A percentile compares a stretch with the other conserved stretches of the same genome.
Conservation (phyloP, 1,140 invertebrate species). For the Hyposmocoma kahamanoa region DNA sequence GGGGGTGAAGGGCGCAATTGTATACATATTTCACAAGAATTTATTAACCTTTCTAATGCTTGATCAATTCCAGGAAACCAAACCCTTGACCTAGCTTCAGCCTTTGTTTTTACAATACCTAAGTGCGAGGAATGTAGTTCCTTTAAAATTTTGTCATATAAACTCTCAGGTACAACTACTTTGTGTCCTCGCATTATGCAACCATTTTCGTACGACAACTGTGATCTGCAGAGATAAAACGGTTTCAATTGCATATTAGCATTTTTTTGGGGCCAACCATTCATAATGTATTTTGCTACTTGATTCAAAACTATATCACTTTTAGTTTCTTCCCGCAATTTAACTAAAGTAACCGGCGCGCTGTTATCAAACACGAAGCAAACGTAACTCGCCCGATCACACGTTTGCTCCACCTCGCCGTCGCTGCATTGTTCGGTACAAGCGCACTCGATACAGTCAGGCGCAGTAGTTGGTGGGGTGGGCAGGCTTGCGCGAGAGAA, state of each 20-base stretch:
- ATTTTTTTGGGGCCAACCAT: constrained; percentile 9
- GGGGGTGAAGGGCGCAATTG: constrained; percentile 6
- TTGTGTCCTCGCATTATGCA: constrained; percentile 5
- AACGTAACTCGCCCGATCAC: constrained; percentile 4
- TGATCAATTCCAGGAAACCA: constrained; percentile 6
- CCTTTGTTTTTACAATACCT: neutral
- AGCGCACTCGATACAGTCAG: neutral
- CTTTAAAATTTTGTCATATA: neutral
- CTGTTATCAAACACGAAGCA: constrained; percentile 2
- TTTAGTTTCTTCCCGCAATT: neutral
- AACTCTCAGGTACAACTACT: neutral
- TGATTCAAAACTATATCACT: constrained; percentile 1
- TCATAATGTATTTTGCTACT: neutral
- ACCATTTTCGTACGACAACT: constrained; percentile 8
- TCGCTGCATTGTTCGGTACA: neutral
- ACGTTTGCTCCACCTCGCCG: neutral
- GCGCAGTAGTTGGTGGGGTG: neutral
- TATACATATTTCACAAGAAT: neutral
- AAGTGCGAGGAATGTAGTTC: constrained; percentile 8
- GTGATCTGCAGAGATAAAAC: constrained; percentile 6
- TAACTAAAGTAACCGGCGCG: neutral
- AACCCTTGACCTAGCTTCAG: neutral
- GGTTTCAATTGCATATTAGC: constrained; percentile 1
- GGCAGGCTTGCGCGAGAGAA: constrained; percentile 7
- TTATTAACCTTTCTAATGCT: neutral